phyloP scores from a whole-genome alignment of 2,113 vertebrate genomes.

The Loxodonta africana region DNA sequence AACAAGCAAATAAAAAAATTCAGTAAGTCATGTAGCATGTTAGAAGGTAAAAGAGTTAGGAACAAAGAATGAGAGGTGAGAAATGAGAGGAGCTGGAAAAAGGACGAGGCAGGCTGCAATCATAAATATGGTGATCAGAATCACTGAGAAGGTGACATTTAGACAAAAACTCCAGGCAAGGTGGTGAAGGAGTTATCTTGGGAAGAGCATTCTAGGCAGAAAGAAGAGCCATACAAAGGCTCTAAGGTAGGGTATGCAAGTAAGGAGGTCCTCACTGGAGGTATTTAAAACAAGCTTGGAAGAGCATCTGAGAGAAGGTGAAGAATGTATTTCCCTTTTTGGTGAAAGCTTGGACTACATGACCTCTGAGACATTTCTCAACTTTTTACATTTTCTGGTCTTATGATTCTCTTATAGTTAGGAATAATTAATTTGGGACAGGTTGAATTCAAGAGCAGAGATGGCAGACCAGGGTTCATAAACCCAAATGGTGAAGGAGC shows the following conservation, averaged over 20 bases:
- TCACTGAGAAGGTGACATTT: background rate
- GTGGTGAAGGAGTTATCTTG: background rate
- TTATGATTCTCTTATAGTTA: background rate
- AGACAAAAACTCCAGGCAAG: background rate
- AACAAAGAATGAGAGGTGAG: background rate
- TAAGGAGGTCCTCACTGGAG: background rate
- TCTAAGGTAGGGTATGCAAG: background rate
- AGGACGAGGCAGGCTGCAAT: background rate
- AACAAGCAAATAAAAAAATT: background rate
- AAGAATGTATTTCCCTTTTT: background rate
- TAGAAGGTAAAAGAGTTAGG: background rate
- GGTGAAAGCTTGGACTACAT: too few relatives aligned
- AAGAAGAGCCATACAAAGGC: background rate
- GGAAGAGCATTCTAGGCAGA: background rate
- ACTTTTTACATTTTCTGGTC: background rate
- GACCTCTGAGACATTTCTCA: background rate
- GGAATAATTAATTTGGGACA: background rate
- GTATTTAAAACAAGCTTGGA: background rate
- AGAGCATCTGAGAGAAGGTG: too few relatives aligned
- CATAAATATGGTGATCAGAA: background rate
- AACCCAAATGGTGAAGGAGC: background rate
- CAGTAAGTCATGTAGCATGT: too few relatives aligned
- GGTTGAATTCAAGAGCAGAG: background rate
- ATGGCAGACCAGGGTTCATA: background rate
- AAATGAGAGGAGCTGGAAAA: background rate